Percentiles rank a stretch among this genome's conserved stretches.
Evolutionary conservation across 2,113 vertebrate genomes (phyloP).

Genomic region (Fukomys damarensis): DNA sequence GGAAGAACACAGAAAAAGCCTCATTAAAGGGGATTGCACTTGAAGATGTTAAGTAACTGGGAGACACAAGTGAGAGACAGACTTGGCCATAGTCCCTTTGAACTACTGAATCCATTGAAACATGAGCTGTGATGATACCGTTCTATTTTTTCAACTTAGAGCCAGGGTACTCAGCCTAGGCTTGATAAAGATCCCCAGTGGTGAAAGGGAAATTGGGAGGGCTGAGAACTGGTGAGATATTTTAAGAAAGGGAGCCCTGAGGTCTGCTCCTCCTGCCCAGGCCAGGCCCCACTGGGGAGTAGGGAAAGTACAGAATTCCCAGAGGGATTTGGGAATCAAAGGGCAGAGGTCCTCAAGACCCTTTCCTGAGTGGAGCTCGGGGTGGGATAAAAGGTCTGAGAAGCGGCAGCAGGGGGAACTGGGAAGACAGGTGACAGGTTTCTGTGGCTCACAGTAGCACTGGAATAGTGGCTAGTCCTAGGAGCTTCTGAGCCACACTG

Average conservation of each 20-base stretch:
- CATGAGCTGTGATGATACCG: neutral
- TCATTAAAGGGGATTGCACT: neutral
- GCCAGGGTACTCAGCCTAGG: neutral
- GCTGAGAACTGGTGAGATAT: neutral
- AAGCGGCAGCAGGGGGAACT: neutral
- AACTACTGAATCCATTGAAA: neutral
- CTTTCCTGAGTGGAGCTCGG: neutral
- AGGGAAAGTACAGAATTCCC: neutral
- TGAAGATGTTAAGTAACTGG: neutral
- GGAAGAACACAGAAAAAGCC: neutral
- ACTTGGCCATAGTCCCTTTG: neutral
- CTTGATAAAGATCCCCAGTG: neutral
- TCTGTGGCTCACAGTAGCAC: neutral
- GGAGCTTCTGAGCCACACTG: neutral
- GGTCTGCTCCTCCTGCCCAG: neutral
- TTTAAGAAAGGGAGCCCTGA: neutral
- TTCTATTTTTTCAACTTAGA: neutral
- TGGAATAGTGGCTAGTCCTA: neutral
- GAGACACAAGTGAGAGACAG: neutral
- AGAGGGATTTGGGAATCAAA: neutral
- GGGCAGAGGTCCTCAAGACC: neutral
- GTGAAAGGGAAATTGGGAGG: neutral
- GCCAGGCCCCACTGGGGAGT: neutral
- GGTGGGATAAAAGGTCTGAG: neutral
- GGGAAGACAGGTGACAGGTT: neutral